Base-by-base conservation (phyloP, 2,113 vertebrate genomes). In the Ailuropoda melanoleuca region DNA sequence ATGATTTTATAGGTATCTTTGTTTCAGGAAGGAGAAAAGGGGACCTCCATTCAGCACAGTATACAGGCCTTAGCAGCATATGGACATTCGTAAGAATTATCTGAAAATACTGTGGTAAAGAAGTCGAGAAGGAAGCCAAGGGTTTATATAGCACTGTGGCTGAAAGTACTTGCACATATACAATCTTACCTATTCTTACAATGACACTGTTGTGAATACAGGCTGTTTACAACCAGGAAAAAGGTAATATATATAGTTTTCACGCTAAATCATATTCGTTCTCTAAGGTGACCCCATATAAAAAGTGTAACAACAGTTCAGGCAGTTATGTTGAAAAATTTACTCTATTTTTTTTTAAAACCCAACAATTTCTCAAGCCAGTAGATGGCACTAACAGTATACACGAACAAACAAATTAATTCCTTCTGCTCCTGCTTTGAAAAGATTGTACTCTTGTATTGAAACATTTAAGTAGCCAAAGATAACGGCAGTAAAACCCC, bases 371-470 rank as follows among this genome's bases (percentile, higher is more conserved):
- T 89, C 26, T 58, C 10, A 13, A 34, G 93, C 98, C 99, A 97
- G 97, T 62, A 98, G 99, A 84, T 98, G 99, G 99, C 98, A 97
- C 97, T 78, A 97, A 43, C 5, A n/a, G 84, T 77, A 64, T 94
- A 93, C 0, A 15, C 13, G 95, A 78, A 58, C 70, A 88, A 89
- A 19, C 64, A 88, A 91, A 39, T 37, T 95, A 83, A 93, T 88
- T 95, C 68, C 48, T 74, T 91, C 56, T 17, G 0, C 17, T 85
- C 72, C 43, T 18, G 43, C 83, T 92, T 46, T 56, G 21, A 92
- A 62, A 90, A 60, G 1, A 68, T 3, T 5, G 3, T 2, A 31
- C 12, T 53, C 29, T 48, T 72, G 89, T 48, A 88, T n/a, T 66
- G 72, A 90, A 95, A 96, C 10, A 87, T 50, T 19, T 31, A 85